Conservation (phyloP, 53 echinoderm and acorn worm species). For the Mesocentrotus franciscanus region DNA sequence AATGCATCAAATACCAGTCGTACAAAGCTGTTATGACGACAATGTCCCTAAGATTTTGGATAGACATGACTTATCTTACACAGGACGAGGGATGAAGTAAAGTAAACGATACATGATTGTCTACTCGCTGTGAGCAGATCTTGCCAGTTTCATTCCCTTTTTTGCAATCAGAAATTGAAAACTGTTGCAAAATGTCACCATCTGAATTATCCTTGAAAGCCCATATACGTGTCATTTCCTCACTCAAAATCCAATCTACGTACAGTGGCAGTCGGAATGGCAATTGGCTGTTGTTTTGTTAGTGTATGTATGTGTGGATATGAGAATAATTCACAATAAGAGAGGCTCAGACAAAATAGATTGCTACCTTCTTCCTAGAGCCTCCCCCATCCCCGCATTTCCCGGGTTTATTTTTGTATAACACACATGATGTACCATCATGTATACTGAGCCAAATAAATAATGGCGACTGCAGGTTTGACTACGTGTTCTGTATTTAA, state of each 20-base stretch:
- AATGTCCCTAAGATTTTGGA: neutral
- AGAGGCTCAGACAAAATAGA: conserved; percentile 8
- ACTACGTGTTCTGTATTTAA: neutral
- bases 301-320: neutral
- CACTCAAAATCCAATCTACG: neutral
- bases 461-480: neutral
- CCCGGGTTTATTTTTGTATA: neutral
- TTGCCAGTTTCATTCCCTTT: neutral
- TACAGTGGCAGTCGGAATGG: neutral
- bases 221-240: neutral
- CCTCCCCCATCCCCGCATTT: neutral
- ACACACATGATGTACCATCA: neutral
- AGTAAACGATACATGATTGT: conserved; percentile 15
- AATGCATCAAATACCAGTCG: neutral
- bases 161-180: conserved; percentile 14
- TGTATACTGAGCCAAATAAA: neutral
- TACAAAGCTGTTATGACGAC: neutral
- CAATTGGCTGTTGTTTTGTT: neutral
- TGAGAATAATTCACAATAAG: neutral
- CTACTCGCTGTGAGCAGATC: neutral
- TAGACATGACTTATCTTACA: neutral
- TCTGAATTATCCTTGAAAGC: neutral
- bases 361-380: neutral
- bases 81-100: neutral
- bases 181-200: conserved; percentile 12